phyloP scores from a whole-genome alignment of 2,888 invertebrate species.

The Serrognathus titanus region DNA sequence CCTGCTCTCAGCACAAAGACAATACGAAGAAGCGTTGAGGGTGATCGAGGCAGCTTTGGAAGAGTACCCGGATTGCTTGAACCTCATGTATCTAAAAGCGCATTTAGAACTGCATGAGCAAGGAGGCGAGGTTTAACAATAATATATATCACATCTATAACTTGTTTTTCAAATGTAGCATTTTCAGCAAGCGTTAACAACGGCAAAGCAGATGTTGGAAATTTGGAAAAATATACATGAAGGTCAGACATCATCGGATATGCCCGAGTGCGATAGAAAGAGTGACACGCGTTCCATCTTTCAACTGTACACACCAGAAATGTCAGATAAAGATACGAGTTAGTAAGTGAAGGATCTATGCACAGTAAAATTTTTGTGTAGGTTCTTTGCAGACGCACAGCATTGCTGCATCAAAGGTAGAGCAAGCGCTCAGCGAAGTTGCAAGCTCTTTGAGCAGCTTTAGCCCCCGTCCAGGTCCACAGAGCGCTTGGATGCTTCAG shows the following conservation, averaged over 20 bases:
- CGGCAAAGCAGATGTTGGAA: slow-evolving; percentile 84
- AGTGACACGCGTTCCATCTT: slow-evolving; percentile 74
- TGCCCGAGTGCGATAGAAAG: slow-evolving; percentile 64
- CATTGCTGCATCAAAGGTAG: slow-evolving; percentile 77
- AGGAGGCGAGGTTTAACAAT: slow-evolving; percentile 60
- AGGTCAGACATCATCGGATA: slow-evolving; percentile 60
- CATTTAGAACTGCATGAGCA: slow-evolving; percentile 75
- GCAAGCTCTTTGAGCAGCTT: slow-evolving; percentile 80
- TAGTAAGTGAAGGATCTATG: slow-evolving; percentile 32
- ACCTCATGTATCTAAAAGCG: slow-evolving; percentile 76
- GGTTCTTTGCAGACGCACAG: slow-evolving; percentile 86
- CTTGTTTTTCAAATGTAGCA: too few relatives aligned
- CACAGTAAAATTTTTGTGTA: slow-evolving; percentile 38
- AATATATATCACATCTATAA: neutral
- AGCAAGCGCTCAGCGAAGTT: slow-evolving; percentile 88
- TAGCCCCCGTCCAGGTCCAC: slow-evolving; percentile 69
- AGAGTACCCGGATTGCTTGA: slow-evolving; percentile 88
- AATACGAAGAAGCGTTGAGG: slow-evolving; percentile 70
- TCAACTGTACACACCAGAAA: slow-evolving; percentile 73
- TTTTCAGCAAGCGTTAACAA: slow-evolving; percentile 69
- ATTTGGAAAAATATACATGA: slow-evolving; percentile 81
- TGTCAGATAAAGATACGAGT: slow-evolving; percentile 84
- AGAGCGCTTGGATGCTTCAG: slow-evolving; percentile 70
- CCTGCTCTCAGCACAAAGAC: slow-evolving; percentile 71
- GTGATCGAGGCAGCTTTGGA: slow-evolving; percentile 80